phyloP scores from a whole-genome alignment of 1,140 invertebrate genomes.

The Pteromalus puparum region DNA sequence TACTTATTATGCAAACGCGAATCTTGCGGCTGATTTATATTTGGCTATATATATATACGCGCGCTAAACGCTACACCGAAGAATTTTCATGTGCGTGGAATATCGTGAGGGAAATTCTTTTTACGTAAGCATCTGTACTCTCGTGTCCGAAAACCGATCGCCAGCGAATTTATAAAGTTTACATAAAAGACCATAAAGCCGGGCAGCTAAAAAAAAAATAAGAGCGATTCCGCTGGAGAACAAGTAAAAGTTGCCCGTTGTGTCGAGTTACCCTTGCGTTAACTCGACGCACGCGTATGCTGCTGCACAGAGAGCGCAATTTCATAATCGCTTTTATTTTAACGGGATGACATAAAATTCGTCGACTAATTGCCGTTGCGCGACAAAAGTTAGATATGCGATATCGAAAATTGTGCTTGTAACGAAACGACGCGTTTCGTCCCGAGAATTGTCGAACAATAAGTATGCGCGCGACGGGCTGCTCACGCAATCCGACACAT shows the following conservation, averaged over 20 bases:
- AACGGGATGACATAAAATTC: conserved; percentile 1
- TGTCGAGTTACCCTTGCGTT: neutral
- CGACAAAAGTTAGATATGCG: neutral
- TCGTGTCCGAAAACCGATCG: neutral
- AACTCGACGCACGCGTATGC: too few species aligned
- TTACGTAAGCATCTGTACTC: neutral
- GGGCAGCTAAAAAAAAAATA: neutral
- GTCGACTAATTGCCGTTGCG: neutral
- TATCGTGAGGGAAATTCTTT: neutral
- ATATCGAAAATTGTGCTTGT: neutral
- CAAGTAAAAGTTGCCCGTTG: neutral
- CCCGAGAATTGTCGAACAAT: conserved; percentile 16
- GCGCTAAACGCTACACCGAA: too few species aligned
- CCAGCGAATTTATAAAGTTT: neutral
- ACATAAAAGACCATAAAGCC: neutral
- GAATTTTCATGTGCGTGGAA: neutral
- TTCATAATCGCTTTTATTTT: neutral
- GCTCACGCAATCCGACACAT: conserved; percentile 9
- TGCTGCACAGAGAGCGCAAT: too few species aligned
- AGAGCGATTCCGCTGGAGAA: neutral
- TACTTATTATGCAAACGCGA: neutral
- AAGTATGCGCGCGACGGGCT: neutral
- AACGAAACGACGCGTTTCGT: neutral
- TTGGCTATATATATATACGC: neutral
- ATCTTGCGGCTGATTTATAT: neutral